Percentiles rank a stretch among this genome's conserved stretches.
These are phyloP conservation scores for Parascotia fuliginaria DNA, from an alignment of 2,888 invertebrate genomes.

Conservation along the genomic window DNA sequence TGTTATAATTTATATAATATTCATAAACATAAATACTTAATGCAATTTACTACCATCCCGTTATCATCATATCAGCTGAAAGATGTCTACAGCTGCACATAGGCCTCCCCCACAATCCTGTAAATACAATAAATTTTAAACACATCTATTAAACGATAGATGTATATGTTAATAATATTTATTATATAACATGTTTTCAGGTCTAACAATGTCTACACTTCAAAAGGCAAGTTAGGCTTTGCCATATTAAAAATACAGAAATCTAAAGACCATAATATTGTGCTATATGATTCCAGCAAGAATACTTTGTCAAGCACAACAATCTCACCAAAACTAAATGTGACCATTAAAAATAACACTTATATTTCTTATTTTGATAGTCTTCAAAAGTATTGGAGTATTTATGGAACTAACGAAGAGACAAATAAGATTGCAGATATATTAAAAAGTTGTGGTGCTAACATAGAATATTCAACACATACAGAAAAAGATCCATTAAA, in stretches of 20 bases:
- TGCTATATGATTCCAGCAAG: slow-evolving; percentile 75
- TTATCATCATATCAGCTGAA: no score
- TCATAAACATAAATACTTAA: no score
- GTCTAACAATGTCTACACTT: slow-evolving; percentile 60
- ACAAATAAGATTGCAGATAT: slow-evolving; percentile 56
- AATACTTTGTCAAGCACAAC: slow-evolving; percentile 63
- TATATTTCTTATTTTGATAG: slow-evolving; percentile 74
- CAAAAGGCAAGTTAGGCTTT: slow-evolving; percentile 73
- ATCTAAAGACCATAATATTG: slow-evolving; percentile 56
- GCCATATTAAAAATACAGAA: slow-evolving; percentile 68
- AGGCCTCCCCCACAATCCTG: no score
- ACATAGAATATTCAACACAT: slow-evolving; percentile 46
- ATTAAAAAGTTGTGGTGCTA: slow-evolving; percentile 54
- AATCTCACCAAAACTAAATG: slow-evolving; percentile 54
- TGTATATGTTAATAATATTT: no score
- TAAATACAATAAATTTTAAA: no score
- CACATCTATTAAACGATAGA: no score
- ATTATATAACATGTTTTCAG: slow-evolving; percentile 41
- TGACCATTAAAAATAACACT: slow-evolving; percentile 61
- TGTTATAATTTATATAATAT: no score
- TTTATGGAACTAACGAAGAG: slow-evolving; percentile 62
- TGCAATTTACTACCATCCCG: no score
- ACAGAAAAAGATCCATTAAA: slow-evolving; percentile 43
- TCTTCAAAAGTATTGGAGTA: slow-evolving; percentile 68
- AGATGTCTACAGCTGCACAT: no score